Conservation (phyloP, 2,113 vertebrate species). For the Xenopus tropicalis region UCB_Xtro_10.0 CM004451.2:7019001-7019500, state of each 20-base stretch:
- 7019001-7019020: slow-evolving; percentile 73
- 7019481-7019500: too few relatives aligned
- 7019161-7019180: neutral
- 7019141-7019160: neutral
- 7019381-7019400: neutral
- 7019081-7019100: slow-evolving; percentile 59
- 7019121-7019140: neutral
- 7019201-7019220: slow-evolving; percentile 49
- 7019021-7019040: slow-evolving; percentile 69
- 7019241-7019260: slow-evolving; percentile 47
- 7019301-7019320: slow-evolving; percentile 60
- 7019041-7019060: slow-evolving; percentile 62
- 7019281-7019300: slow-evolving; percentile 60
- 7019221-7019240: slow-evolving; percentile 54
- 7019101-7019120: neutral
- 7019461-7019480: too few relatives aligned
- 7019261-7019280: slow-evolving; percentile 31
- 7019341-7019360: too few relatives aligned
- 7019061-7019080: slow-evolving; percentile 52
- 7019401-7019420: neutral
- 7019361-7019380: neutral
- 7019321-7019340: neutral
- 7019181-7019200: neutral
- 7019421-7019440: too few relatives aligned
- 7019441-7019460: too few relatives aligned